Base-by-base conservation (phyloP, 2,888 invertebrate genomes). In the Ichneumoninae sp. region DNA sequence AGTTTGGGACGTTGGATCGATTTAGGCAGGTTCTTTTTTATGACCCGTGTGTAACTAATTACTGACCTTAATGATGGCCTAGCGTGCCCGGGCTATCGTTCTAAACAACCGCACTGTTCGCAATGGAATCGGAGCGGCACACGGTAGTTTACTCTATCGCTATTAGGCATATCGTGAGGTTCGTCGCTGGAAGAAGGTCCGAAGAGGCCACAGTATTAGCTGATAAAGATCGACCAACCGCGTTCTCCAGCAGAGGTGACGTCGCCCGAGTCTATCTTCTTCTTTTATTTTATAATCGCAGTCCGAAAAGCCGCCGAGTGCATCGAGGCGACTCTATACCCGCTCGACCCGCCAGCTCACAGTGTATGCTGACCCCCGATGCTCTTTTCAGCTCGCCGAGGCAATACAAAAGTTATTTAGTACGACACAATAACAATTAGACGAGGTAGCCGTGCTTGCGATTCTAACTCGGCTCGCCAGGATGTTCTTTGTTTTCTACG, bases 401-500 rank as follows among this genome's bases (percentile, higher is more conserved):
- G 75, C 62, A 50, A 26, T 40, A 62, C 65, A 65, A 74, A 85
- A 83, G 68, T 81, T 76, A 33, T 78, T 81, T 60, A 52, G 75
- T 81, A 78, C 81, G 81, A 79, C 70, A 75, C 75, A 71, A 77
- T 81, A 87, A 89, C 90, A 90, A 91, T 91, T 91, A 89, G 88
- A 88, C 88, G 87, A 88, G 88, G 88, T 87, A 89, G 89, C 89
- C 84, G 87, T 89, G 90, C 90, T 87, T 90, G 75, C 81, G 69
- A 33, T 80, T 70, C 72, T 81, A 78, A 76, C 78, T 70, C 65
- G 33, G 50, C 60, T 62, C 65, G 66, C 71, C 91, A 91, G 91
- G 91, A 91, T 91, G 90, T 91, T 89, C 91, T 91, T 90, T 90
- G 89, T 90, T 84, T 87, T 54, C 74, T 68, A 52, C 77, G 68